A percentile compares a stretch with the other conserved stretches of the same genome.
These are phyloP conservation scores for Dendrocincla tyrannina DNA, from an alignment of 2,797 vertebrate species.

Conservation along the genomic window DNA sequence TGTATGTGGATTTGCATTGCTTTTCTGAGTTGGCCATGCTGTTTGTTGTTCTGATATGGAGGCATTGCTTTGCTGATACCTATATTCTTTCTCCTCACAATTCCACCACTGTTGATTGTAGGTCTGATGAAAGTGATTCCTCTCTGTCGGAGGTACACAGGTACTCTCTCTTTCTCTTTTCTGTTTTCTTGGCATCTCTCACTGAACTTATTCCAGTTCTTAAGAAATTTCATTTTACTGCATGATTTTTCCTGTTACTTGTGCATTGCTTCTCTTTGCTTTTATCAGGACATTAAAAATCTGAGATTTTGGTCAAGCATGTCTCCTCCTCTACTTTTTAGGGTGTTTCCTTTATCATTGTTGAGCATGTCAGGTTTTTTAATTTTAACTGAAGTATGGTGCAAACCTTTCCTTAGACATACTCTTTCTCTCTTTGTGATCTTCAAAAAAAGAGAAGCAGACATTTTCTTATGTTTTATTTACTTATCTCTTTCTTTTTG, in stretches of 20 bases:
- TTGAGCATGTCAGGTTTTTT: not conserved
- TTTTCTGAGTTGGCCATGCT: conserved; percentile 55
- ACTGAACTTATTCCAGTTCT: conserved; percentile 41
- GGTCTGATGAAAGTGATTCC: conserved; percentile 89
- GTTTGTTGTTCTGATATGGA: conserved; percentile 58
- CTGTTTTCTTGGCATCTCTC: conserved; percentile 56
- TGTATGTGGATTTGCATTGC: conserved; percentile 31
- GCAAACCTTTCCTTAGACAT: not conserved
- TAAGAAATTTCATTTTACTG: conserved; percentile 62
- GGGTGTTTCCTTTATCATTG: not conserved
- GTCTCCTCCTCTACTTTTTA: not conserved
- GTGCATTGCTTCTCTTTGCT: conserved; percentile 30
- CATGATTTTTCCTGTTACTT: conserved; percentile 59
- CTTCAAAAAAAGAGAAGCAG: not conserved
- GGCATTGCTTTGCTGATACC: conserved; percentile 73
- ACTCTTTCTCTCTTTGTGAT: not conserved
- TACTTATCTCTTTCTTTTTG: not conserved
- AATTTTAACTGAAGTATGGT: not conserved
- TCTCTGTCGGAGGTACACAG: conserved; percentile 88
- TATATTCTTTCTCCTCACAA: conserved; percentile 77
- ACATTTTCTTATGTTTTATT: not conserved
- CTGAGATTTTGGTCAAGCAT: conserved; percentile 1
- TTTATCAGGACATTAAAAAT: not conserved
- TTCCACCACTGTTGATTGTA: conserved; percentile 79
- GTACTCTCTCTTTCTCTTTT: conserved; percentile 80